These are phyloP conservation scores for Peromyscus maniculatus DNA, from an alignment of 2,113 vertebrate genomes.

Conservation along the genomic window DNA sequence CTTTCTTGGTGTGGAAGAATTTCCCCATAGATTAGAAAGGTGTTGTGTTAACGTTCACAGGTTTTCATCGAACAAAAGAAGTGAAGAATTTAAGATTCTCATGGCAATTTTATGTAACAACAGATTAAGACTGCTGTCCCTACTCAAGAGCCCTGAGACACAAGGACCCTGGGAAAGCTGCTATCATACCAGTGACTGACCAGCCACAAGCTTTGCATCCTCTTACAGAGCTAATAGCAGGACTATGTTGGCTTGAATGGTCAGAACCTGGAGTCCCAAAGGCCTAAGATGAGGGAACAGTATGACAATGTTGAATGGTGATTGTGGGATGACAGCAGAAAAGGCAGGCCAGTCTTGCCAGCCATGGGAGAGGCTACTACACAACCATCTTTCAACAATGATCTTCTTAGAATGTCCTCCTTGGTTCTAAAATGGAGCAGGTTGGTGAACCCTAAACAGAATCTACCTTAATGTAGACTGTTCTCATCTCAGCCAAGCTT, in stretches of 20 bases:
- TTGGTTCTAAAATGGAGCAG: not conserved
- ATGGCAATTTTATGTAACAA: not conserved
- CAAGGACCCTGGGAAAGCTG: not conserved
- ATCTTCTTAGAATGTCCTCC: constrained; percentile 78
- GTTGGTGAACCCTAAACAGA: constrained; percentile 72
- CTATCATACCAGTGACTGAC: fast-evolving
- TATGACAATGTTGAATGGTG: not conserved
- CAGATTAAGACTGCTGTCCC: not conserved
- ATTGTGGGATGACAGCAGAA: not conserved
- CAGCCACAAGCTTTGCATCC: fast-evolving
- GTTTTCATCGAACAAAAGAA: constrained; percentile 10
- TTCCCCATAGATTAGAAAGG: not conserved
- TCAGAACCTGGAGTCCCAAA: not conserved
- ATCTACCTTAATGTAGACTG: constrained; percentile 87
- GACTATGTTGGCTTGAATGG: fast-evolving
- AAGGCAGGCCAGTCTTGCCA: not conserved
- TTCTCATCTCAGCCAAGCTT: constrained; percentile 81
- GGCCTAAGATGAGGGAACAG: not conserved
- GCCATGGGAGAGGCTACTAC: not conserved
- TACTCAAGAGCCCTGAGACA: not conserved
- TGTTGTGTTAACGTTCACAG: not conserved
- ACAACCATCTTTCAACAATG: constrained; percentile 80
- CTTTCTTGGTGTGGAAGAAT: not conserved
- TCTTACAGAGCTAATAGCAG: not conserved
- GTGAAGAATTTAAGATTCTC: not conserved